phyloP scores from a whole-genome alignment of 2,797 vertebrate species.

The Pogoniulus pusillus region DNA sequence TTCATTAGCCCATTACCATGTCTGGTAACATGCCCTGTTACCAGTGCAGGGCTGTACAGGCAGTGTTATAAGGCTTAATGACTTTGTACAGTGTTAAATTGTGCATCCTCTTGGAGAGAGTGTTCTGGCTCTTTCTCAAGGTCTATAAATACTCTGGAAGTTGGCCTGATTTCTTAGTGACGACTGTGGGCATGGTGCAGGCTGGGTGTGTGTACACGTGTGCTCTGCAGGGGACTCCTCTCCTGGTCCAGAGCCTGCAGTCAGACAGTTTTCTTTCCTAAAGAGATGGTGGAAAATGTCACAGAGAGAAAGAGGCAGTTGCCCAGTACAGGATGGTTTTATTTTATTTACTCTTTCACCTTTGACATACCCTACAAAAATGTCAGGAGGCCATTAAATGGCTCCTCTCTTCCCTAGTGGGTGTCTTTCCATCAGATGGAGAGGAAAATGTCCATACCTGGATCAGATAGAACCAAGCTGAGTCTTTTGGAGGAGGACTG shows the following conservation, averaged over 20 bases:
- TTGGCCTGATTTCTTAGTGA: slow-evolving; percentile 9
- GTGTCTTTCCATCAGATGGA: background rate
- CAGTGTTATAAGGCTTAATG: slow-evolving; percentile 27
- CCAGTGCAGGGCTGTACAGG: background rate
- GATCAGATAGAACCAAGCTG: background rate
- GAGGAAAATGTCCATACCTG: background rate
- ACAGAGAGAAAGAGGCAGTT: background rate
- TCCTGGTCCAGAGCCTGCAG: background rate
- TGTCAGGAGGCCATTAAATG: background rate
- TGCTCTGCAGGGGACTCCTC: slow-evolving; percentile 4
- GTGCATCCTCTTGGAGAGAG: slow-evolving; percentile 34
- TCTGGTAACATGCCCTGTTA: background rate
- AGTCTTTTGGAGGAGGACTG: background rate
- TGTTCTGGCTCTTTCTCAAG: slow-evolving; percentile 51
- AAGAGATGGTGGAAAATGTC: background rate
- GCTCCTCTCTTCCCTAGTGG: background rate
- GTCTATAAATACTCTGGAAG: slow-evolving; percentile 55
- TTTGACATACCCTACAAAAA: background rate
- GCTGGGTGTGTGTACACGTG: background rate
- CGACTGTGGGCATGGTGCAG: background rate
- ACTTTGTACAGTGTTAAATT: slow-evolving; percentile 61
- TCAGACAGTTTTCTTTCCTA: background rate
- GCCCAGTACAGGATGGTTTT: background rate
- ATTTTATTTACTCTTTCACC: background rate
- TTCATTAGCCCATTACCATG: no score